Evolutionary conservation across 2,888 invertebrate genomes (phyloP).

Genomic region (Teleiodes luculella): DNA sequence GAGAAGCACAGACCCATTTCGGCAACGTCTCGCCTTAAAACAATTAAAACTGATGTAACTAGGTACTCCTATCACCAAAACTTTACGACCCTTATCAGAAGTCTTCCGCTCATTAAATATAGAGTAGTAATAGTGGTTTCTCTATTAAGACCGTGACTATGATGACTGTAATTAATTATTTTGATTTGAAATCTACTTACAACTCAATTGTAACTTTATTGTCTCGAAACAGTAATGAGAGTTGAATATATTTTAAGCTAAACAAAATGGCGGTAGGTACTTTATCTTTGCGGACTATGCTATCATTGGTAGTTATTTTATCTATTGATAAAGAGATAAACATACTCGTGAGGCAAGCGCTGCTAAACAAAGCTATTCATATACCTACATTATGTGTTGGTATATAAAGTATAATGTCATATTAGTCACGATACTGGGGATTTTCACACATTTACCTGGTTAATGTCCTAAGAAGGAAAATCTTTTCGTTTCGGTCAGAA

Average conservation of each 20-base stretch:
- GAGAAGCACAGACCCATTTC: constrained; percentile 67
- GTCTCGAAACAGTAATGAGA: too few species aligned
- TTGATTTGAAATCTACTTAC: too few species aligned
- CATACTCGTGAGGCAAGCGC: background rate
- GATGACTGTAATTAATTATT: too few species aligned
- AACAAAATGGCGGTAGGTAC: constrained; percentile 34
- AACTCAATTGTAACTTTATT: too few species aligned
- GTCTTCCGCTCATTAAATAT: background rate
- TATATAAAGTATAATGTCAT: too few species aligned
- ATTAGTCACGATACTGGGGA: background rate
- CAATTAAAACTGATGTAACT: background rate
- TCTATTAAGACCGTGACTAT: too few species aligned
- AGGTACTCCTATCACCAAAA: background rate
- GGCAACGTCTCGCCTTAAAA: constrained; percentile 5
- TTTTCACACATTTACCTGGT: too few species aligned
- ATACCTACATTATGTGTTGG: too few species aligned
- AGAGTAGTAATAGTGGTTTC: too few species aligned
- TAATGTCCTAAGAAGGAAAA: too few species aligned
- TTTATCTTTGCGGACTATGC: constrained; percentile 35
- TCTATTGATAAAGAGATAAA: constrained; percentile 43
- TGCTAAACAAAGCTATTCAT: background rate
- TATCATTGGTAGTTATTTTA: constrained; percentile 38
- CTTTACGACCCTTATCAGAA: background rate
- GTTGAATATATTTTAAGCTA: background rate
- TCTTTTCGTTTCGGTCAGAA: too few species aligned